These are phyloP conservation scores for Dromaius novaehollandiae DNA, from an alignment of 2,113 vertebrate species.

Conservation along the genomic window DNA sequence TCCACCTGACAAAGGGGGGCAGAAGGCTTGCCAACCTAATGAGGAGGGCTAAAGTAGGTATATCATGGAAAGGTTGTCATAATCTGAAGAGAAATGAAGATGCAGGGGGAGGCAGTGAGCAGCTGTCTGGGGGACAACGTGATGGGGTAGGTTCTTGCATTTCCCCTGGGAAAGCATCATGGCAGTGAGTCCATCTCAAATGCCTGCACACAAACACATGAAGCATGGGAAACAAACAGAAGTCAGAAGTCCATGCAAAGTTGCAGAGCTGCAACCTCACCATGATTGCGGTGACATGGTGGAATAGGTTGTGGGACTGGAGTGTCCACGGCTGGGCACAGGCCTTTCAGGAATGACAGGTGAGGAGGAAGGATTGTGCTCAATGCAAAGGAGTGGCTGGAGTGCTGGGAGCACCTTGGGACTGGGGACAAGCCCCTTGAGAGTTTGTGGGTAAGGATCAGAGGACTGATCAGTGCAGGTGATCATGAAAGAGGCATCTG, in stretches of 20 bases:
- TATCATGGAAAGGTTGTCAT: too few relatives aligned
- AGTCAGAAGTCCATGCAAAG: background rate
- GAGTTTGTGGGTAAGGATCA: background rate
- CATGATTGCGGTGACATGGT: background rate
- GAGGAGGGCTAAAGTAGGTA: too few relatives aligned
- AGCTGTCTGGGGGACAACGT: too few relatives aligned
- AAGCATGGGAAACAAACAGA: background rate
- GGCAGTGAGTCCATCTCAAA: background rate
- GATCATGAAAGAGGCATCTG: background rate
- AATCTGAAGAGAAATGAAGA: too few relatives aligned
- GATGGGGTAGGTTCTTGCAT: too few relatives aligned
- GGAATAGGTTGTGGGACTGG: background rate
- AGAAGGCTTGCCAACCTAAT: too few relatives aligned
- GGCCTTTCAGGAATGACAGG: background rate
- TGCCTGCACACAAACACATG: background rate
- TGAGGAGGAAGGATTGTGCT: background rate
- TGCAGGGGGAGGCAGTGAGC: too few relatives aligned
- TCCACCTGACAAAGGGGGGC: too few relatives aligned
- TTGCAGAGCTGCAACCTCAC: background rate
- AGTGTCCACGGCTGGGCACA: background rate
- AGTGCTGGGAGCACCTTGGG: background rate
- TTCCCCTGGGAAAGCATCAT: too few relatives aligned
- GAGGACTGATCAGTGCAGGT: background rate
- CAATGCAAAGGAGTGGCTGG: background rate
- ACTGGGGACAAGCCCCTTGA: background rate